Percentiles rank a stretch among this genome's conserved stretches.
phyloP scores from a whole-genome alignment of 2,797 vertebrate genomes.

The Neostethus bicornis region DNA sequence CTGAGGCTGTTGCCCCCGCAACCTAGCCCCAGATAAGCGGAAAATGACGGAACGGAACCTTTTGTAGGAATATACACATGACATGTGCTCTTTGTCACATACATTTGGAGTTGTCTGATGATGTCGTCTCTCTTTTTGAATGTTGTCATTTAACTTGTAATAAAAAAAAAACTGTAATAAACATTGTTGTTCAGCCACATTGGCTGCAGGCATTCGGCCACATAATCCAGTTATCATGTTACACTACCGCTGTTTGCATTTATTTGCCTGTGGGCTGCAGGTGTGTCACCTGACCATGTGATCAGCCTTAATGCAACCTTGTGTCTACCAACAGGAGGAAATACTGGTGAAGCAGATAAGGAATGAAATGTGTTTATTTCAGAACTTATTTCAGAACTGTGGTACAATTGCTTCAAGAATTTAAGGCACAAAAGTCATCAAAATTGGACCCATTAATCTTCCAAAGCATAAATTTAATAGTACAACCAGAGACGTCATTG shows the following conservation, averaged over 20 bases:
- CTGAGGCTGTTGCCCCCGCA: too few species aligned
- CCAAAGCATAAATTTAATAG: background rate
- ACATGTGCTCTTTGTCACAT: background rate
- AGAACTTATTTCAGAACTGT: conserved; percentile 27
- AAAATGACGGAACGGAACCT: too few species aligned
- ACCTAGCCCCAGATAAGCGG: too few species aligned
- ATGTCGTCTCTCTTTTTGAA: background rate
- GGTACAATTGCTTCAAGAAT: background rate
- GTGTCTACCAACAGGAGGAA: background rate
- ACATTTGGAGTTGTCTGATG: background rate
- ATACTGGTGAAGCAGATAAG: background rate
- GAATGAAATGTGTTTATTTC: conserved; percentile 29
- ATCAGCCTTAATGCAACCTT: background rate
- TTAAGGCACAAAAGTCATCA: conserved; percentile 8
- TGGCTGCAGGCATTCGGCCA: conserved; percentile 5
- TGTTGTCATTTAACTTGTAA: background rate
- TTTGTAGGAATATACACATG: too few species aligned
- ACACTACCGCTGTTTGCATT: conserved; percentile 12
- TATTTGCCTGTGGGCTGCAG: conserved; percentile 16
- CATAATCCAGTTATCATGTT: background rate
- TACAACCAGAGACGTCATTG: background rate
- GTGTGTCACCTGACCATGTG: background rate
- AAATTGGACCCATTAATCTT: background rate
- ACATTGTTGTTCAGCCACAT: background rate
- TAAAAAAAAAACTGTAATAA: background rate